Evolutionary conservation across 2,113 vertebrate species (phyloP), one percentile per base, ranked within the genome.

Genomic region (Leiothrix lutea): DNA sequence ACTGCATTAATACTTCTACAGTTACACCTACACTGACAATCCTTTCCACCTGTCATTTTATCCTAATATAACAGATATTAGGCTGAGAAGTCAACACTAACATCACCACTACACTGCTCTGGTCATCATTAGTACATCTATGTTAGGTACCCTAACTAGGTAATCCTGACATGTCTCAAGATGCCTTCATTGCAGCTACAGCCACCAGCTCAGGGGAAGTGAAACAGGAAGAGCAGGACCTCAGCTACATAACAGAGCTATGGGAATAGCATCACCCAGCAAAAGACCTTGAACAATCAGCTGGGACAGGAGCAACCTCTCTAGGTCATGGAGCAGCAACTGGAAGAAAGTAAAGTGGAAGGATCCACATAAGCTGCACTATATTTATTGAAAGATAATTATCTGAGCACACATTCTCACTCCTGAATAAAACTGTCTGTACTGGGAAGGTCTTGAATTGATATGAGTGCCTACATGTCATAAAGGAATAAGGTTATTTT

Each of bases 401-500:
- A 18, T 35, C 36, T 51, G 12, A 72, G 21, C 0, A 1, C 29
- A 47, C 8, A 3, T 50, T 69, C 22, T 47, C 24, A 44, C 33
- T 73, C 66, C 74, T 62, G 47, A 88, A 71, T 53, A 67, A 80
- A 92, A 54, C 23, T 25, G 6, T 45, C 54, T 89, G 91, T 56
- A 40, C 48, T 79, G 26, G 31, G 62, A 82, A 90, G 40, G 38
- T 74, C 69, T 88, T 51, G 56, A 90, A 70, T 62, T 57, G 36
- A 48, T 47, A 36, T 44, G 80, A 88, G 53, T 69, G 78, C 47
- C 85, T 90, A 75, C 1, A 0, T 75, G 56, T 47, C 40, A 67
- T 70, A 92, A 69, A 88, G 58, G 47, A 90, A 73, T 42, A 70
- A 24, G 12, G 47, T 90, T 88, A 66, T 95, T 93, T 70, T 70